Base-by-base conservation (phyloP, 1,140 invertebrate genomes). In the Aricia agestis region DNA sequence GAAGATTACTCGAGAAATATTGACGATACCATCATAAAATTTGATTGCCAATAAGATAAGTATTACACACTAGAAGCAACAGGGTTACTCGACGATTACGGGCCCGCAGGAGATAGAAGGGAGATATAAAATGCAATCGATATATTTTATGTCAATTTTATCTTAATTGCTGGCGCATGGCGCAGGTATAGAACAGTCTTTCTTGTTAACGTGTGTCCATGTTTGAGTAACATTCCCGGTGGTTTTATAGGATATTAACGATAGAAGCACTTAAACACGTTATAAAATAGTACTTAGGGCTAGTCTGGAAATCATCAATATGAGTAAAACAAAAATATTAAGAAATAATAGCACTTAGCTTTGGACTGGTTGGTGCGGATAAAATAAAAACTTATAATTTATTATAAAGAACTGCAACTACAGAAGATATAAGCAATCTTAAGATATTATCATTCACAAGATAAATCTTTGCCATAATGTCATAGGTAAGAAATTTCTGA, bases 91-190 rank as follows among this genome's bases (percentile, higher is more conserved):
- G 69, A 66, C 79, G 79, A 86, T 84, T 86, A 84, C 83, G 77
- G 75, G 75, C 77, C 78, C 68, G 73, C 75, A 66, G 67, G 67
- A 83, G 79, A 84, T 82, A 84, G 78, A 75, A 80, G 71, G 68
- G 59, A 77, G 77, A 82, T 80, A 82, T 80, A 81, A 78, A 76
- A 74, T 73, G 80, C 81, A 79, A 82, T 82, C 80, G 76, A 82
- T 76, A 83, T 82, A 84, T 85, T 84, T 87, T 82, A 84, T 80
- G 77, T 82, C 78, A 78, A 80, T 84, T 76, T 79, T 86, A 85
- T 87, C 83, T 87, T 80, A 85, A 86, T 81, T 83, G 79, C 78
- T 77, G 74, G 83, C 79, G 83, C 81, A 81, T 78, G 80, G 59
- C 18, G 59, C 78, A 76, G 72, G 82, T 84, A 79, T 82, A 80